Evolutionary conservation across 2,888 invertebrate genomes (phyloP), one percentile per base, ranked within the genome.

Genomic region (Pachymerium ferrugineum): DNA sequence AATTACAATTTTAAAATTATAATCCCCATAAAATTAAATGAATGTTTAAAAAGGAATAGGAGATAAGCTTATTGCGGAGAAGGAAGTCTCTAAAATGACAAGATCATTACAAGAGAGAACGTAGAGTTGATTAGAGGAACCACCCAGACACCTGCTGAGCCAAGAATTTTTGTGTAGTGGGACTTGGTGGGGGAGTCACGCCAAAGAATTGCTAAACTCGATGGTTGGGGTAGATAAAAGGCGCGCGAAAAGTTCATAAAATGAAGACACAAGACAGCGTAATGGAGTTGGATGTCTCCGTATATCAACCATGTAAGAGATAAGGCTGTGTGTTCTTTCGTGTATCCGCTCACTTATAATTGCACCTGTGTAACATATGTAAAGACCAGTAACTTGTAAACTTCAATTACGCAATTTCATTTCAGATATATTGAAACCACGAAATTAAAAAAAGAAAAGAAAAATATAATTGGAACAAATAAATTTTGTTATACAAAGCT

Each of bases 21-120:
- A 42, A n/a, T 3, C 42, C 42, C 42, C 42, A 42, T 8, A 16
- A 8, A 14, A 42, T 42, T n/a, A 47, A 47, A 47, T 14, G 19
- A n/a, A 6, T 47, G 47, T 47, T 5, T 1, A 5, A 19, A 5
- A 47, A 54, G 0, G 14, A n/a, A 54, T 54, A 54, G 22, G 10
- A 25, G 25, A 62, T 62, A 62, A 28, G 25, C 28, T 62, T 5
- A 38, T 14, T 38, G 38, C 5, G n/a, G 14, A 38, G 38, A 28
- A 62, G 62, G 62, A 62, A 62, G 62, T 62, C 62, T 28, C 25
- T 42, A 3, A 38, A 12, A 12, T 62, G 62, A 62, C 62, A 62
- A 62, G 62, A 62, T 62, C 62, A 62, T 62, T 62, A 62, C 62
- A 62, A 22, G 62, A 62, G 62, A 22, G 62, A 62, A 62, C 62